Conservation (phyloP, 2,113 vertebrate genomes). For the Oryzias woworae region DNA sequence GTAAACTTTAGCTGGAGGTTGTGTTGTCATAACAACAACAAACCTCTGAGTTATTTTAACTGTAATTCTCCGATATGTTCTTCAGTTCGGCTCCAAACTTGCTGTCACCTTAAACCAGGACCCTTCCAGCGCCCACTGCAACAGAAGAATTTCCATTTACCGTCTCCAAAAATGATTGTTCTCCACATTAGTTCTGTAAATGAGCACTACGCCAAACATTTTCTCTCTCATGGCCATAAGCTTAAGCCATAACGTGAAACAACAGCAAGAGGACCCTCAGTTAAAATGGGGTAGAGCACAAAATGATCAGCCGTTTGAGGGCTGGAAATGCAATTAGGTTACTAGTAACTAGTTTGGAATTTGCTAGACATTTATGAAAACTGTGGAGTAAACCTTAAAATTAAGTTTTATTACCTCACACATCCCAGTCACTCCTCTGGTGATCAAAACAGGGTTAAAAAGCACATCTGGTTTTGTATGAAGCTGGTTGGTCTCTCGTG, state of each 20-base stretch:
- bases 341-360: not conserved
- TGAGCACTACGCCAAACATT: slow-evolving; percentile 23
- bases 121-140: slow-evolving; percentile 12
- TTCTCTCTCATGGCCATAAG: not conserved
- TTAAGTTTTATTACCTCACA: slow-evolving; percentile 1
- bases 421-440: slow-evolving; percentile 21
- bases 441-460: slow-evolving; percentile 60
- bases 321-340: slow-evolving; percentile 30
- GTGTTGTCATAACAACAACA: slow-evolving; percentile 2
- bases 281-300: not conserved
- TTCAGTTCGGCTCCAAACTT: slow-evolving; percentile 5
- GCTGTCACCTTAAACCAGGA: slow-evolving; percentile 8
- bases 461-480: slow-evolving; percentile 67
- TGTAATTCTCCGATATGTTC: not conserved
- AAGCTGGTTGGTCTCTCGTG: slow-evolving; percentile 27
- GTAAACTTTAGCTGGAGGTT: not conserved
- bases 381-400: no score
- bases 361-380: no score
- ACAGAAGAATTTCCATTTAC: slow-evolving; percentile 13
- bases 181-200: slow-evolving; percentile 47
- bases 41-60: slow-evolving; percentile 11
- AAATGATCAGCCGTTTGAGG: slow-evolving; percentile 50
- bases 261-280: not conserved
- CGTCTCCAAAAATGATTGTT: slow-evolving; percentile 55
- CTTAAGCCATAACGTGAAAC: slow-evolving; percentile 17